Base-by-base conservation (phyloP, 2,888 invertebrate genomes). In the Sacculina carcini region DNA sequence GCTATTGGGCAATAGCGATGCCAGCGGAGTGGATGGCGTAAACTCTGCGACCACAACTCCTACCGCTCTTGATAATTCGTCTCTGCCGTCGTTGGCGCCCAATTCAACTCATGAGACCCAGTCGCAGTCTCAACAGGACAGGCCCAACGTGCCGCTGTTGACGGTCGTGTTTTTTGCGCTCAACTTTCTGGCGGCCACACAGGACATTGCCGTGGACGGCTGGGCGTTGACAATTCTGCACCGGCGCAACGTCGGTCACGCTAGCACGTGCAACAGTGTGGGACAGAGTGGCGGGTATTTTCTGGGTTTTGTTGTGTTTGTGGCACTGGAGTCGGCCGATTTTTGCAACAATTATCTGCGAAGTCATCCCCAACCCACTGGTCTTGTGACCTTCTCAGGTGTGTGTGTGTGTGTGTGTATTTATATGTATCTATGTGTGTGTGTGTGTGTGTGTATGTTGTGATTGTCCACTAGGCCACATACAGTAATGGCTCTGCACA, bases 171-270 rank as follows among this genome's bases (percentile, higher is more conserved):
- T 99, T 68, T 83, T 96, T 64, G 70, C 76, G 51, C 70, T 98
- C 3, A 96, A 94, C 63, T 92, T 96, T 62, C 70, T 99, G 60
- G 96, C 96, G 5, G 96, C 98, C 2, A 98, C 98, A 2, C 98
- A 99, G 69, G 98, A 99, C 66, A 94, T 98, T 61, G 96, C 92
- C 16, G 96, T 99, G 0, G 98, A 99, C 69, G 98, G 98, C 23
- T 99, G 98, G 98, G 98, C 98, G 1, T 70, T 99, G 12, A 98
- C 96, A 1, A 98, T 99, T 90, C 70, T 98, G 2, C 84, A 87
- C 62, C 81, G 86, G 77, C 86, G 63, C 54, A 98, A 98, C 69
- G 90, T 98, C 5, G 90, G 87, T 2, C 90, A 96, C 69, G 96
- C 98, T 0, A 96, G 96, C 2, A 98, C 96, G 0, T 98, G 98